phyloP scores from a whole-genome alignment of 2,888 invertebrate genomes.

The Drosophila meridiana region DNA sequence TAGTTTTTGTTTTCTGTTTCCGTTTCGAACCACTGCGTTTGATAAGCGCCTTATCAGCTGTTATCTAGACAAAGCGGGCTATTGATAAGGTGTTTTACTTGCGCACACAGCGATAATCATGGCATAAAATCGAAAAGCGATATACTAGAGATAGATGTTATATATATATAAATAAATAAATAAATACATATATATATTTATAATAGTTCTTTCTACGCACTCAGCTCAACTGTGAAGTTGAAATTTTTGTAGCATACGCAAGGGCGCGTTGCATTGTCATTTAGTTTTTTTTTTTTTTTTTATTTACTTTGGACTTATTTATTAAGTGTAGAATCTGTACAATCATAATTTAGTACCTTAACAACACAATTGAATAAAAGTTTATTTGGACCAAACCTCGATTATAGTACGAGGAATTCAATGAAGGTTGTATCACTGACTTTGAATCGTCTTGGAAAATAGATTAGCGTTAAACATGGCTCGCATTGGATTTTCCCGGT shows the following conservation, averaged over 20 bases:
- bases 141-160: neutral
- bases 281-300: too few relatives aligned
- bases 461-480: constrained; percentile 18
- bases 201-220: neutral
- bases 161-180: too few relatives aligned
- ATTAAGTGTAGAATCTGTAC: too few relatives aligned
- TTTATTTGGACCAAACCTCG: too few relatives aligned
- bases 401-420: too few relatives aligned
- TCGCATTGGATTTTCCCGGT: constrained; percentile 2
- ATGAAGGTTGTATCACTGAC: too few relatives aligned
- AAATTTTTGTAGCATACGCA: constrained; percentile 17
- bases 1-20: constrained; percentile 31
- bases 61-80: constrained; percentile 8
- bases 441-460: too few relatives aligned
- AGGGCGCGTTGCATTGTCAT: constrained; percentile 13
- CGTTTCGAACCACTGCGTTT: constrained; percentile 4
- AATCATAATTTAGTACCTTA: too few relatives aligned
- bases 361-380: too few relatives aligned
- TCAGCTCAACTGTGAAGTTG: constrained; percentile 14
- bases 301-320: too few relatives aligned
- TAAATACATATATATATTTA: neutral
- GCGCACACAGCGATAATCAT: constrained; percentile 22
- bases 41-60: constrained; percentile 47
- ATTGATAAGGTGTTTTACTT: constrained; percentile 37
- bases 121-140: constrained; percentile 6